A percentile compares a stretch with the other conserved stretches of the same genome.
phyloP scores from a whole-genome alignment of 1,140 invertebrate genomes.

The Doryteuthis pealeii region DNA sequence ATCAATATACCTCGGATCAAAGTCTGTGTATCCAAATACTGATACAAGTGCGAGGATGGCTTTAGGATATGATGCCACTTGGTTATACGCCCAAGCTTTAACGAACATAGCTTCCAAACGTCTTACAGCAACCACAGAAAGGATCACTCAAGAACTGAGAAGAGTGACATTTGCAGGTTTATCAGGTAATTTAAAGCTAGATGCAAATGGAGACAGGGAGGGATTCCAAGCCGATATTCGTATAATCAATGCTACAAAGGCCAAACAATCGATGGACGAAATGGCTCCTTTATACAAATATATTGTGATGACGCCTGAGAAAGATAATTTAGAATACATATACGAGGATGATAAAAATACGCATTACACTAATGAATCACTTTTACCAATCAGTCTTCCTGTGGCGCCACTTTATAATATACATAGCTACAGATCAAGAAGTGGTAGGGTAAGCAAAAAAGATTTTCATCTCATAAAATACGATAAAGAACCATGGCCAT shows the following conservation, averaged over 20 bases:
- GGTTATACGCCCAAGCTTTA: neutral
- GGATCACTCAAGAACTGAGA: neutral
- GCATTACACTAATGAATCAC: neutral
- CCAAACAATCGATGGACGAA: neutral
- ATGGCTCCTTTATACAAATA: neutral
- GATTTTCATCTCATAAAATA: conserved; percentile 19
- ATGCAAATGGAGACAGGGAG: neutral
- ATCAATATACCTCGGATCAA: conserved; percentile 4
- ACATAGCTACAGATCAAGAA: neutral
- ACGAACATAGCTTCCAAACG: neutral
- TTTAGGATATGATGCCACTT: neutral
- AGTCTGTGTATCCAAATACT: neutral
- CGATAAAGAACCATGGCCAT: conserved; percentile 9
- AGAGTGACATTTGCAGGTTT: neutral
- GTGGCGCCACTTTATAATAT: neutral
- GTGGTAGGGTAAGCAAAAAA: conserved; percentile 18
- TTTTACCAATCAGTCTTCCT: neutral
- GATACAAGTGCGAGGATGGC: neutral
- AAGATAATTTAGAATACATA: neutral
- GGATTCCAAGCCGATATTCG: neutral
- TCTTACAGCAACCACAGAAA: neutral
- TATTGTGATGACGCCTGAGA: neutral
- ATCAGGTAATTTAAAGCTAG: neutral
- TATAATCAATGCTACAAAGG: neutral
- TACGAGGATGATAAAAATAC: neutral